These are phyloP conservation scores for Centropristis striata DNA, from an alignment of 2,113 vertebrate species.

Conservation along the genomic window DNA sequence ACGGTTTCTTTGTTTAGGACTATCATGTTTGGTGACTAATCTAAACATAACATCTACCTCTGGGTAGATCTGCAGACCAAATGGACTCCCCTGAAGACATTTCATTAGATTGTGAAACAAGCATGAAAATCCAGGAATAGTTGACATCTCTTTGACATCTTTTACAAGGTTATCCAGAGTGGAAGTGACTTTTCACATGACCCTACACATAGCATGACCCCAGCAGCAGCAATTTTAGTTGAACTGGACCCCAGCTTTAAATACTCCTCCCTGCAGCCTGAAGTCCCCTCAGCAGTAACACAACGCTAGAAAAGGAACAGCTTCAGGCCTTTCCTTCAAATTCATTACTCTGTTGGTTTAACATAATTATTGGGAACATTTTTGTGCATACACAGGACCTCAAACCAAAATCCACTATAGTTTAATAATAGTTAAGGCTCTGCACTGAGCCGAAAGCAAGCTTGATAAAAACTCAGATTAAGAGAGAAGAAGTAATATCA, in stretches of 20 bases:
- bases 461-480: neutral
- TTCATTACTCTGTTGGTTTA: slow-evolving; percentile 63
- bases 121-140: slow-evolving; percentile 62
- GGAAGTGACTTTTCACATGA: slow-evolving; percentile 73
- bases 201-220: slow-evolving; percentile 58
- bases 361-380: slow-evolving; percentile 64
- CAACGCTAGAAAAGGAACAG: slow-evolving; percentile 70
- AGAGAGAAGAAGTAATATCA: neutral
- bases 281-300: slow-evolving; percentile 63
- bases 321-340: slow-evolving; percentile 75
- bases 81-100: slow-evolving; percentile 56
- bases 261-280: slow-evolving; percentile 35
- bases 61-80: slow-evolving; percentile 35
- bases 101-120: slow-evolving; percentile 64
- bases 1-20: slow-evolving; percentile 47
- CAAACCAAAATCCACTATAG: slow-evolving; percentile 39
- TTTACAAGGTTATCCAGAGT: slow-evolving; percentile 59
- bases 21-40: slow-evolving; percentile 57
- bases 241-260: slow-evolving; percentile 27
- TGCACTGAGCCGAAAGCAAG: slow-evolving; percentile 1
- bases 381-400: slow-evolving; percentile 41
- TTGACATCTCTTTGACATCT: slow-evolving; percentile 66
- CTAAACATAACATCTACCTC: slow-evolving; percentile 62
- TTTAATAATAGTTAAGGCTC: slow-evolving; percentile 33
- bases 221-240: slow-evolving; percentile 22